A percentile compares a stretch with the other conserved stretches of the same genome.
Conservation (phyloP, 2,113 vertebrate species). For the Copsychus sechellarum region DNA sequence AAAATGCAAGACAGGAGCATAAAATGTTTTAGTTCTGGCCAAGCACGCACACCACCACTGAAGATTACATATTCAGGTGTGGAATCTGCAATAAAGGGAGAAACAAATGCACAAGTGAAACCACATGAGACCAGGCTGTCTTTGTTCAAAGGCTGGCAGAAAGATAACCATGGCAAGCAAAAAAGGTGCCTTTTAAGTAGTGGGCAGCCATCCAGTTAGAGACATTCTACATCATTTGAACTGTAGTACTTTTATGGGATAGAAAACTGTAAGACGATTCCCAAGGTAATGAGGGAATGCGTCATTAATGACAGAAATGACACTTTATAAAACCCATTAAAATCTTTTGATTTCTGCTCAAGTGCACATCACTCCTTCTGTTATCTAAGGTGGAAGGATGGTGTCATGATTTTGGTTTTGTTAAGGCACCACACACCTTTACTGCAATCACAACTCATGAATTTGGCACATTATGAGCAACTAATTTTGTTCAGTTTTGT, state of each 20-base stretch:
- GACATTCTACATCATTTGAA: background rate
- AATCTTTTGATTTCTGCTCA: background rate
- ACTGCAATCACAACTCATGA: background rate
- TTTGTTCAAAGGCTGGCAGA: slow-evolving; percentile 18
- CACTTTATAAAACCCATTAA: background rate
- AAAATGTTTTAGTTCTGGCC: background rate
- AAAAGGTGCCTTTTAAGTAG: background rate
- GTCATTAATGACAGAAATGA: background rate
- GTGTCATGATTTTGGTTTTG: background rate
- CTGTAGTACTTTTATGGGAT: background rate
- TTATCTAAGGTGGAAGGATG: background rate
- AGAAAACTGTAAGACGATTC: background rate
- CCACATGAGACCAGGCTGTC: slow-evolving; percentile 3
- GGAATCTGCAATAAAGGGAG: slow-evolving; percentile 54
- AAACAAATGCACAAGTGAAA: slow-evolving; percentile 29
- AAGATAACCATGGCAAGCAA: background rate
- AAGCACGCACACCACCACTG: background rate
- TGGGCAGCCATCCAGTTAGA: background rate
- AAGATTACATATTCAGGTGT: slow-evolving; percentile 50
- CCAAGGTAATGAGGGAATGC: background rate
- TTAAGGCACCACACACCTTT: background rate
- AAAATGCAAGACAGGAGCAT: background rate
- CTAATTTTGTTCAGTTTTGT: background rate
- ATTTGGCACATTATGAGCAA: background rate
- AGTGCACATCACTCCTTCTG: background rate